Conservation (phyloP, 2,797 vertebrate species). For the Lates japonicus region DNA sequence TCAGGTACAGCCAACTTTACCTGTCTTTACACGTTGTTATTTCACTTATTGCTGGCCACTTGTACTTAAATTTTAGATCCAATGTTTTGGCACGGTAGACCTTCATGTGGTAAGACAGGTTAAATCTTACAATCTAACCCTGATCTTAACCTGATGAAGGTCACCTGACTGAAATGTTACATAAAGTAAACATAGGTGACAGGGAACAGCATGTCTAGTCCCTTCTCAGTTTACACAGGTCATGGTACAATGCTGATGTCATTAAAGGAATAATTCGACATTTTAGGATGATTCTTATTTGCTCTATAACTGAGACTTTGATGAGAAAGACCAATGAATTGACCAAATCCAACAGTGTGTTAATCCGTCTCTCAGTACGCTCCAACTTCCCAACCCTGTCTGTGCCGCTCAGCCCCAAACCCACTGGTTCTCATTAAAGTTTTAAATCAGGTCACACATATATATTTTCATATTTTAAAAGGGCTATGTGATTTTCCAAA, state of each 20-base stretch:
- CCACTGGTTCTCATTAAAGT: background rate
- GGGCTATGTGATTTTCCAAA: background rate
- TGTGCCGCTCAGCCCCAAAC: background rate
- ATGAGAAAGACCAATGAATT: background rate
- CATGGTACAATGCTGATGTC: background rate
- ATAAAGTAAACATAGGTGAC: background rate
- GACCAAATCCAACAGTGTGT: background rate
- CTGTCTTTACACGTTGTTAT: background rate
- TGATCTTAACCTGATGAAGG: background rate
- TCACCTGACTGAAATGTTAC: background rate
- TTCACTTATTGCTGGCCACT: too few relatives aligned
- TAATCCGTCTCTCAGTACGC: background rate
- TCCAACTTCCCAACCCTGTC: background rate
- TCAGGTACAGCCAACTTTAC: background rate
- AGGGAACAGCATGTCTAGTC: background rate
- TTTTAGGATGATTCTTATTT: background rate
- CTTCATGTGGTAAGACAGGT: background rate
- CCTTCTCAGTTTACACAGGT: too few relatives aligned
- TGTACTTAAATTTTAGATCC: constrained; percentile 5
- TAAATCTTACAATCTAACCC: too few relatives aligned
- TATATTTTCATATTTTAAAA: background rate
- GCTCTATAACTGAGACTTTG: too few relatives aligned
- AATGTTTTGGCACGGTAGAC: background rate
- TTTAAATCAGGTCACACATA: background rate
- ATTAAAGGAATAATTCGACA: background rate